These are phyloP conservation scores for Goniozus legneri DNA, from an alignment of 1,140 invertebrate genomes.

Conservation along the genomic window DNA sequence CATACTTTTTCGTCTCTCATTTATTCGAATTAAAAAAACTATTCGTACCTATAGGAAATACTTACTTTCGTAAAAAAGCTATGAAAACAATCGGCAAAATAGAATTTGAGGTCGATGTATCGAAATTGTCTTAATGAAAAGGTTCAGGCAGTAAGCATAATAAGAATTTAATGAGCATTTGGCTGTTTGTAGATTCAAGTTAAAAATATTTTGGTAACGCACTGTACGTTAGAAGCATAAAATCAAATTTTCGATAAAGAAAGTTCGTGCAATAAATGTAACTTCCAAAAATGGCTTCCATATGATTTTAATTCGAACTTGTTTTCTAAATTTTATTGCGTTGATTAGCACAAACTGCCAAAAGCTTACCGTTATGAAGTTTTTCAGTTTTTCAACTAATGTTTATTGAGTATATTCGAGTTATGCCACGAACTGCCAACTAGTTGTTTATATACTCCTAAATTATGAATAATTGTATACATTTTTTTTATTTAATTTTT, in stretches of 20 bases:
- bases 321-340: background rate
- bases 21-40: background rate
- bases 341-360: constrained; percentile 3
- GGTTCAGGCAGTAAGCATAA: too few relatives aligned
- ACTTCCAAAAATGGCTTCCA: too few relatives aligned
- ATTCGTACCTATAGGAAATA: background rate
- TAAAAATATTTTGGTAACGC: too few relatives aligned
- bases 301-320: background rate
- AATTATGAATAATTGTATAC: too few relatives aligned
- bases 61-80: constrained; percentile 9
- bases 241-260: background rate
- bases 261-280: background rate
- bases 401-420: constrained; percentile 13
- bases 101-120: too few relatives aligned
- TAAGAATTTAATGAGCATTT: too few relatives aligned
- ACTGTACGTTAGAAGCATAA: too few relatives aligned
- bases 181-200: too few relatives aligned
- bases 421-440: constrained; percentile 21
- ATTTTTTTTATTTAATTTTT: too few relatives aligned
- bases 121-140: too few relatives aligned
- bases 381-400: constrained; percentile 1
- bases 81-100: too few relatives aligned
- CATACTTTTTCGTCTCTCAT: background rate
- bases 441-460: too few relatives aligned
- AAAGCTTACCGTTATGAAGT: constrained; percentile 7